A percentile compares a stretch with the other conserved stretches of the same genome.
phyloP scores from a whole-genome alignment of 2,113 vertebrate genomes.

The Dipodomys spectabilis region DNA sequence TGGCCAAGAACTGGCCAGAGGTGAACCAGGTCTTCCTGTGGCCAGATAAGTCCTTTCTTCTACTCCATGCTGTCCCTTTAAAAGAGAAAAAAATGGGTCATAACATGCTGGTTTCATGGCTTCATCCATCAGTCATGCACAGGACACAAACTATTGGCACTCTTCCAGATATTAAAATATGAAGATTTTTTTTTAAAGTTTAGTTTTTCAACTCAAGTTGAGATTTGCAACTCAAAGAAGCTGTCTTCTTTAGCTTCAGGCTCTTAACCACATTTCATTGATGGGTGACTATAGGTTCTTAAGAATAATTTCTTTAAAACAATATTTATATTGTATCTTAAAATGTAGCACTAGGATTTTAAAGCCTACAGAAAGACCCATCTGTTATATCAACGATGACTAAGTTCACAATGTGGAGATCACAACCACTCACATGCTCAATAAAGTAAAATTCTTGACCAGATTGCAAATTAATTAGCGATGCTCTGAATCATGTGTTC shows the following conservation, averaged over 20 bases:
- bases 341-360: conserved; percentile 32
- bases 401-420: neutral
- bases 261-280: conserved; percentile 12
- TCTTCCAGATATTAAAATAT: neutral
- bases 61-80: neutral
- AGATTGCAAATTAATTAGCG: conserved; percentile 29
- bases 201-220: neutral
- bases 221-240: conserved; percentile 26
- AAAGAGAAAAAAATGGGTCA: neutral
- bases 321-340: conserved; percentile 51
- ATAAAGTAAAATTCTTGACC: conserved; percentile 21
- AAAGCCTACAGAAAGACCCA: conserved; percentile 23
- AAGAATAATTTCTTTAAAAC: conserved; percentile 46
- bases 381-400: neutral
- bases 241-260: neutral
- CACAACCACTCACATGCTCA: neutral
- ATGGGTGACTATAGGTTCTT: conserved; percentile 23
- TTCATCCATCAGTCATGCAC: neutral
- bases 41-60: neutral
- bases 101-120: neutral
- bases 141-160: neutral
- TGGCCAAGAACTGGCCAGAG: neutral
- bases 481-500: conserved; percentile 44
- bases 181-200: neutral
- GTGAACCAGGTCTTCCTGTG: neutral